Evolutionary conservation across 1,140 invertebrate genomes (phyloP), one percentile per base, ranked within the genome.

Genomic region (Geopemphigus sp.): DNA sequence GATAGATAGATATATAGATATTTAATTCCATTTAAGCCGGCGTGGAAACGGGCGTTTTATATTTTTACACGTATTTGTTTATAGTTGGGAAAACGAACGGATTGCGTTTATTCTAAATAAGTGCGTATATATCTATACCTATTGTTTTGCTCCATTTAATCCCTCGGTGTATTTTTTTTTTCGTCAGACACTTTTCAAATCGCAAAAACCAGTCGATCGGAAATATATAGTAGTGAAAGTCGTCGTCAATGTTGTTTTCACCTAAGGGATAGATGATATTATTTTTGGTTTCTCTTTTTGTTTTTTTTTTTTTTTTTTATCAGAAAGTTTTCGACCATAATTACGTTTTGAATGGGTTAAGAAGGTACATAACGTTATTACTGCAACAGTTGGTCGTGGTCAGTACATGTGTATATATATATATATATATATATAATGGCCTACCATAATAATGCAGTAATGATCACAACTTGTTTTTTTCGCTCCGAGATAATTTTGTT

Each of bases 281-380:
- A 47, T 78, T 59, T 39, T 78, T 78, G 56, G 56, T 78, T 61
- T 78, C 74, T 78, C 74, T 78, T 78, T 78, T 61, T 12, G 1
- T 50, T 50, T 39, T 59, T 78, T 76, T 76, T 61, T 12, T 12
- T 50, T 50, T 39, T 59, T 78, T 76, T 76, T 59, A 78, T 78
- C 74, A 61, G 74, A 78, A 63, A 61, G 74, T 78, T 78, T 63
- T 61, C n/a, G 57, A 78, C 74, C 32, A 78, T 78, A 78, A 78
- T 78, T 78, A 78, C 57, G 39, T 47, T 78, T 63, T 78, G 74
- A 78, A 78, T 63, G 74, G 74, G 24, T 50, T 59, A 47, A 47
- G 57, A 63, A 78, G 57, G 50, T 14, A 61, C 8, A 39, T 39
- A 39, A 39, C n/a, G n/a, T n/a, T n/a, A 76, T 26, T 61, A 24